A percentile compares a stretch with the other conserved stretches of the same genome.
These are phyloP conservation scores for Neocrepidodera transversa DNA, from an alignment of 2,888 invertebrate genomes.

Conservation along the genomic window DNA sequence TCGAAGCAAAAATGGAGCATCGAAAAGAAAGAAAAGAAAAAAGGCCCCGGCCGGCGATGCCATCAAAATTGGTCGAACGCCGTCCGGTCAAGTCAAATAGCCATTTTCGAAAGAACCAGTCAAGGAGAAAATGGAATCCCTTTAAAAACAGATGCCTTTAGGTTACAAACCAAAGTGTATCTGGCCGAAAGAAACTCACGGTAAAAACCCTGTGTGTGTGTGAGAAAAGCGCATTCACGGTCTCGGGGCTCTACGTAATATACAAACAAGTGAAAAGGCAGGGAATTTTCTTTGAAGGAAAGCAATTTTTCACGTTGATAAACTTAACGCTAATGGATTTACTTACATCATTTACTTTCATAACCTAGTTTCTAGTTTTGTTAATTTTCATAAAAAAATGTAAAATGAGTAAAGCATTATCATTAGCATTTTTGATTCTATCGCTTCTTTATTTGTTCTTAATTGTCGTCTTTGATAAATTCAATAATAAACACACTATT, in stretches of 20 bases:
- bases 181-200: constrained; percentile 39
- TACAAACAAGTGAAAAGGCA: constrained; percentile 32
- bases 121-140: constrained; percentile 54
- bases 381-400: too few species aligned
- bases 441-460: too few species aligned
- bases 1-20: constrained; percentile 10
- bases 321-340: too few species aligned
- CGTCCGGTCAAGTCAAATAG: constrained; percentile 29
- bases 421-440: too few species aligned
- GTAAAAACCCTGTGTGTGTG: constrained; percentile 15
- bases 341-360: too few species aligned
- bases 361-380: too few species aligned
- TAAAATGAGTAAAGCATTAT: too few species aligned
- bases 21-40: constrained; percentile 21
- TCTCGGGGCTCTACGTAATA: constrained; percentile 12
- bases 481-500: too few species aligned
- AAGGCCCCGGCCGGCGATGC: constrained; percentile 1
- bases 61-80: constrained; percentile 41
- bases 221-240: constrained; percentile 36
- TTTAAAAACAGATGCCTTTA: constrained; percentile 57
- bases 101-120: constrained; percentile 47
- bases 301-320: constrained; percentile 27
- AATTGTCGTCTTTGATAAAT: too few species aligned
- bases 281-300: constrained; percentile 5
- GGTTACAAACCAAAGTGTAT: constrained; percentile 52